Percentiles rank a stretch among this genome's conserved stretches.
Evolutionary conservation across 2,888 invertebrate species (phyloP).

Genomic region (Cremastobaeus sp.): DNA sequence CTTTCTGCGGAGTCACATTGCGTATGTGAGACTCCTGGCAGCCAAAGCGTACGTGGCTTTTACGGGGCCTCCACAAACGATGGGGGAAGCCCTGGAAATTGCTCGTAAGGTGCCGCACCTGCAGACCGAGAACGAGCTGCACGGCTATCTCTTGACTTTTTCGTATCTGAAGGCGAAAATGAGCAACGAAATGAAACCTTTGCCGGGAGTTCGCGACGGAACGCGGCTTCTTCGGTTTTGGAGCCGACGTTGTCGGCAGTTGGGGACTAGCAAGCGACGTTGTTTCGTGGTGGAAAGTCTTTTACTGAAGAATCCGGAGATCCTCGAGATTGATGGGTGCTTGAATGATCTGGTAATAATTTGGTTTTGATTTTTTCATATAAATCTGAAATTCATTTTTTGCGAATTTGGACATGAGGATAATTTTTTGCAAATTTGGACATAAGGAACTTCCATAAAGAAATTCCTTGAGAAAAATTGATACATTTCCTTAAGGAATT

Average conservation of each 20-base stretch:
- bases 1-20: constrained; percentile 51
- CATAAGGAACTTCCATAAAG: too few relatives aligned
- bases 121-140: constrained; percentile 66
- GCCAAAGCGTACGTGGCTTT: constrained; percentile 73
- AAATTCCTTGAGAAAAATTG: too few relatives aligned
- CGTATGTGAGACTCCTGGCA: constrained; percentile 70
- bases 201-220: too few relatives aligned
- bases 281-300: constrained; percentile 62
- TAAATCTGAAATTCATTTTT: too few relatives aligned
- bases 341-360: too few relatives aligned
- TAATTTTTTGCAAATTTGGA: too few relatives aligned
- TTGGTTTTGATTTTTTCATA: too few relatives aligned
- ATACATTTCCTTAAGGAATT: too few relatives aligned
- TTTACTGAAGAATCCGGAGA: constrained; percentile 58
- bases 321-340: constrained; percentile 24
- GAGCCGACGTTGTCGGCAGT: constrained; percentile 19
- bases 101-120: constrained; percentile 26
- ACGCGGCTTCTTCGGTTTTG: constrained; percentile 32
- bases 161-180: constrained; percentile 66
- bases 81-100: constrained; percentile 60
- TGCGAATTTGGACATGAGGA: too few relatives aligned
- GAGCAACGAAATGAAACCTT: constrained; percentile 35
- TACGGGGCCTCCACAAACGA: constrained; percentile 63
- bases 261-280: constrained; percentile 13
- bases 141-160: constrained; percentile 70